Conservation (phyloP, 2,113 vertebrate genomes). For the Pogona vitticeps region DNA sequence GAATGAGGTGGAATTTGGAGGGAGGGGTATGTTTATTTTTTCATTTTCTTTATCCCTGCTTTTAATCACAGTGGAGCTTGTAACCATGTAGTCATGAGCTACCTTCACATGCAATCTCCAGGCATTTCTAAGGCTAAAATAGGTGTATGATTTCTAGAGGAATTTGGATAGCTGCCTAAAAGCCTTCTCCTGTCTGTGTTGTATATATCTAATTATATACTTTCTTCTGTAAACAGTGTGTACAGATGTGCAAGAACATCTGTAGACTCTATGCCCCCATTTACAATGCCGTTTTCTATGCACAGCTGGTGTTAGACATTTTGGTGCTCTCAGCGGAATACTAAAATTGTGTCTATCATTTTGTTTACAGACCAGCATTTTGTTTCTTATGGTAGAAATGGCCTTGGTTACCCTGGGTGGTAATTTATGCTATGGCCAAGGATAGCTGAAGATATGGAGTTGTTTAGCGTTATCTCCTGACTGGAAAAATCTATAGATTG, state of each 20-base stretch:
- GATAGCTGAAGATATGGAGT: neutral
- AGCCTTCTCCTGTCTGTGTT: neutral
- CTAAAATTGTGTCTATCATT: neutral
- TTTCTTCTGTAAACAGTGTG: constrained; percentile 1
- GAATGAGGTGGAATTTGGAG: constrained; percentile 36
- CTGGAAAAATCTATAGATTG: neutral
- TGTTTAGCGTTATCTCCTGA: neutral
- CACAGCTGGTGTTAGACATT: neutral
- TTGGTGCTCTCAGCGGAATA: neutral
- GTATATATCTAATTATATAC: neutral
- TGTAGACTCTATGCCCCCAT: neutral
- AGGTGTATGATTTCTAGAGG: constrained; percentile 14
- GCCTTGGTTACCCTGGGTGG: neutral
- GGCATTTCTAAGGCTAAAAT: constrained; percentile 36
- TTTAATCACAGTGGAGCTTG: constrained; percentile 21
- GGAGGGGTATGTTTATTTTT: constrained; percentile 1
- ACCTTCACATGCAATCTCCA: neutral
- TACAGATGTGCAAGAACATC: neutral
- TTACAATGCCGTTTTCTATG: neutral
- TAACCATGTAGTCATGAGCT: constrained; percentile 14
- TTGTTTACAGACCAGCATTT: neutral
- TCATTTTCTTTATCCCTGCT: constrained; percentile 24
- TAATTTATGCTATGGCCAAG: neutral
- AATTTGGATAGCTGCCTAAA: neutral
- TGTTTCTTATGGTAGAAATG: neutral